Evolutionary conservation across 2,113 vertebrate species (phyloP), one percentile per base, ranked within the genome.

Genomic region (Alosa alosa): DNA sequence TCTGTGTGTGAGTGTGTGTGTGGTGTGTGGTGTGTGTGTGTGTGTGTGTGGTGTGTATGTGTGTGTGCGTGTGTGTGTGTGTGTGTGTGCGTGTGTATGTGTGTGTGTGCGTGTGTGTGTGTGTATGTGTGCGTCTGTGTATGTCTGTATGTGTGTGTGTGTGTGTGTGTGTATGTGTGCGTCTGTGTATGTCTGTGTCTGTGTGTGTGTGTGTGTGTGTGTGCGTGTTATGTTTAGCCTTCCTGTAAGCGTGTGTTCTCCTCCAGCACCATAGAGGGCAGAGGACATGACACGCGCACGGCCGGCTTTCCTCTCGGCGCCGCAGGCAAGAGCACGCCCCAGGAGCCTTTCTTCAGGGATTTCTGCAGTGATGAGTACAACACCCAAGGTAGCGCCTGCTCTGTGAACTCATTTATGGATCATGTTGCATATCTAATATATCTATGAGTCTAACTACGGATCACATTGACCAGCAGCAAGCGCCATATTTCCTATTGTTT

Each of bases 311-410:
- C 86, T 31, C 20, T 90, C 17, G 88, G 55, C 44, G 85, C 17
- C 57, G 50, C 50, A 4, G 86, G 90, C 18, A 84, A 88, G 39
- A 52, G 60, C 0, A 55, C 89, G 31, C 88, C 57, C 10, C 88
- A 91, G 39, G 68, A 91, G 10, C 83, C 91, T 2, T 5, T 91
- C 64, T 93, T 93, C 0, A 82, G 85, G 8, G 86, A 84, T 10
- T 92, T 94, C 81, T 86, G 25, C 39, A 22, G 47, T n/a, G 83
- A 86, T 6, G 88, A 89, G 15, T 55, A n/a, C 75, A 83, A 87
- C 84, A 81, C 20, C 81, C 44, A 89, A 81, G 85, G 90, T 93
- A 82, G 44, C 57, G 9, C 41, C 6, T 31, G 20, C 20, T 55
- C 55, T 22, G 1, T 60, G 11, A 52, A 52, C 15, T 17, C 18